A percentile compares a stretch with the other conserved stretches of the same genome.
Conservation (phyloP, 2,888 invertebrate species). For the Dolomedes plantarius region DNA sequence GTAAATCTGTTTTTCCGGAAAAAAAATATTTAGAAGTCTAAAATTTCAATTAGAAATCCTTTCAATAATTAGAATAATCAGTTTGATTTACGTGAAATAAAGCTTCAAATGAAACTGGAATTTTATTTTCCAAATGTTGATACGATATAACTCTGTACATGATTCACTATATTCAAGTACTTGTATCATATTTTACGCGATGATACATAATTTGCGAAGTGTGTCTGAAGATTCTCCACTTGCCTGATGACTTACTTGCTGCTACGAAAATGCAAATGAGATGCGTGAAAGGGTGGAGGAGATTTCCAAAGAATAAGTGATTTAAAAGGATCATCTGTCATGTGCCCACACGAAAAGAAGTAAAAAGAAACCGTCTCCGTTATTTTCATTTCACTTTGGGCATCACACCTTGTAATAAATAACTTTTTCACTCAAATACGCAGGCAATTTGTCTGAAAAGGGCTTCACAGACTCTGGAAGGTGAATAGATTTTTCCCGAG, state of each 20-base stretch:
- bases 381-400: slow-evolving; percentile 41
- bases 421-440: slow-evolving; percentile 38
- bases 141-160: too few species aligned
- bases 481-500: slow-evolving; percentile 7
- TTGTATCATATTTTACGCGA: neutral
- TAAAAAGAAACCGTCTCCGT: slow-evolving; percentile 53
- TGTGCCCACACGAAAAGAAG: slow-evolving; percentile 27
- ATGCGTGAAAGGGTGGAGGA: slow-evolving; percentile 37
- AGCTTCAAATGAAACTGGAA: too few species aligned
- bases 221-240: neutral
- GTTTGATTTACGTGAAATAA: too few species aligned
- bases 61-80: too few species aligned
- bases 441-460: slow-evolving; percentile 43
- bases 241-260: slow-evolving; percentile 14
- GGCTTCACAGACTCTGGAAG: neutral
- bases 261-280: neutral
- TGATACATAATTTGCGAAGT: neutral
- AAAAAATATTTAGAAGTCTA: too few species aligned
- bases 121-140: too few species aligned
- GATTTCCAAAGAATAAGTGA: slow-evolving; percentile 30
- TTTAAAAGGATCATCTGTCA: slow-evolving; percentile 51
- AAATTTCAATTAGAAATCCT: too few species aligned
- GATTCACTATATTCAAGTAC: too few species aligned
- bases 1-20: too few species aligned
- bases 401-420: slow-evolving; percentile 61